phyloP scores from a whole-genome alignment of 2,797 vertebrate species.

The Pelobates cultripes region DNA sequence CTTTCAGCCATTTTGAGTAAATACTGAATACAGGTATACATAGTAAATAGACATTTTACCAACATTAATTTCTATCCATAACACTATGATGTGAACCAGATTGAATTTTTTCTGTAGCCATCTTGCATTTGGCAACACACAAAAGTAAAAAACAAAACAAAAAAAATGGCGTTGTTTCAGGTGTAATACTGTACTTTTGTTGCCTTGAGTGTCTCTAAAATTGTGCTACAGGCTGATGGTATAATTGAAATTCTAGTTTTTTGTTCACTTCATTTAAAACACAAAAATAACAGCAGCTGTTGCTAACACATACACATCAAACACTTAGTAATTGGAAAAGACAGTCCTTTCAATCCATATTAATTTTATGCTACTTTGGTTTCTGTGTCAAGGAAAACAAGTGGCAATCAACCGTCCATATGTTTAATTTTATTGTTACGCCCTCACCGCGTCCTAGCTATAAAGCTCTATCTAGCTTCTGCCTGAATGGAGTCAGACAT shows the following conservation, averaged over 20 bases:
- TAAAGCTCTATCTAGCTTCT: slow-evolving; percentile 27
- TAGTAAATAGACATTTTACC: too few relatives aligned
- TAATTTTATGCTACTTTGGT: slow-evolving; percentile 21
- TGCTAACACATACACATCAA: not conserved
- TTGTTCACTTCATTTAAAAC: not conserved
- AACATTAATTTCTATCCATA: too few relatives aligned
- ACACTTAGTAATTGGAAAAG: not conserved
- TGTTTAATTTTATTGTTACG: slow-evolving; percentile 17
- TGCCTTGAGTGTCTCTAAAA: too few relatives aligned
- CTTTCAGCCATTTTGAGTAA: too few relatives aligned
- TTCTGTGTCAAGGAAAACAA: slow-evolving; percentile 16
- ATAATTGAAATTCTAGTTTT: not conserved
- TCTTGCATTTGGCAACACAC: too few relatives aligned
- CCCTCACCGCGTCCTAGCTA: not conserved
- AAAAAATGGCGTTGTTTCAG: too few relatives aligned
- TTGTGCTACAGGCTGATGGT: too few relatives aligned
- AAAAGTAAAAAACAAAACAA: too few relatives aligned
- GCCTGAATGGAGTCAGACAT: slow-evolving; percentile 12
- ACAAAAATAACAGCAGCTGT: slow-evolving; percentile 1
- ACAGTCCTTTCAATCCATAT: not conserved
- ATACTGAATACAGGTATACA: too few relatives aligned
- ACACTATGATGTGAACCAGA: too few relatives aligned
- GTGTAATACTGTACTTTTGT: too few relatives aligned
- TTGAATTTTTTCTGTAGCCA: too few relatives aligned
- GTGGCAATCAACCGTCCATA: slow-evolving; percentile 23